These are phyloP conservation scores for Pelosia muscerda DNA, from an alignment of 2,888 invertebrate species.

Conservation along the genomic window DNA sequence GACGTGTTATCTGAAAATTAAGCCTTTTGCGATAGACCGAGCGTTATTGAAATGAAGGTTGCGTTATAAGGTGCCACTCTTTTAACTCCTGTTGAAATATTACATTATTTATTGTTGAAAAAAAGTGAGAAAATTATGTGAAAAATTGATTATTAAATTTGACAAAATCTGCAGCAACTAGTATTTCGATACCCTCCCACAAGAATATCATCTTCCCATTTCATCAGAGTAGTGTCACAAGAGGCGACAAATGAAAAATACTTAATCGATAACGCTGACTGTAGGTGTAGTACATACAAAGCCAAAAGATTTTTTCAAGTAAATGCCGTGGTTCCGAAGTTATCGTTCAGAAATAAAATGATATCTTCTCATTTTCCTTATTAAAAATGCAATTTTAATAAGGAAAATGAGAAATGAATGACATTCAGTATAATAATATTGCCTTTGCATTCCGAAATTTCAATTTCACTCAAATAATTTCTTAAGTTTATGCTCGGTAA, in stretches of 20 bases:
- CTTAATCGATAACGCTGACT: too few species aligned
- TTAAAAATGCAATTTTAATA: conserved; percentile 1
- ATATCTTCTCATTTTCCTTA: background rate
- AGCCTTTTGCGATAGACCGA: conserved; percentile 43
- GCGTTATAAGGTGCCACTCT: conserved; percentile 26
- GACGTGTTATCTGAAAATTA: conserved; percentile 53
- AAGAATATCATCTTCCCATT: too few species aligned
- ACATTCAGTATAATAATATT: background rate
- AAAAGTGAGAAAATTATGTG: too few species aligned
- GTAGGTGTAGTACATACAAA: too few species aligned
- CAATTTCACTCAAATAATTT: conserved; percentile 9
- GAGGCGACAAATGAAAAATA: too few species aligned
- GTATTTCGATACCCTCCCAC: too few species aligned
- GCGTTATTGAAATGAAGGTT: conserved; percentile 38
- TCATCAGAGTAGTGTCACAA: too few species aligned
- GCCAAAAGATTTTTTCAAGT: background rate
- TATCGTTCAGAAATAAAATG: background rate
- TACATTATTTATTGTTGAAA: too few species aligned
- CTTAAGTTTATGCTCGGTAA: conserved; percentile 21
- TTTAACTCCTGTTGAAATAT: conserved; percentile 13
- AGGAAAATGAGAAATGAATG: too few species aligned
- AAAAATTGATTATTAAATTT: too few species aligned
- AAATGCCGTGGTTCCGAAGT: background rate
- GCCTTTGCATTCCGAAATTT: background rate
- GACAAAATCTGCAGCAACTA: too few species aligned